Evolutionary conservation across 2,888 invertebrate species (phyloP).

Genomic region (Ptychoptera albimana): DNA sequence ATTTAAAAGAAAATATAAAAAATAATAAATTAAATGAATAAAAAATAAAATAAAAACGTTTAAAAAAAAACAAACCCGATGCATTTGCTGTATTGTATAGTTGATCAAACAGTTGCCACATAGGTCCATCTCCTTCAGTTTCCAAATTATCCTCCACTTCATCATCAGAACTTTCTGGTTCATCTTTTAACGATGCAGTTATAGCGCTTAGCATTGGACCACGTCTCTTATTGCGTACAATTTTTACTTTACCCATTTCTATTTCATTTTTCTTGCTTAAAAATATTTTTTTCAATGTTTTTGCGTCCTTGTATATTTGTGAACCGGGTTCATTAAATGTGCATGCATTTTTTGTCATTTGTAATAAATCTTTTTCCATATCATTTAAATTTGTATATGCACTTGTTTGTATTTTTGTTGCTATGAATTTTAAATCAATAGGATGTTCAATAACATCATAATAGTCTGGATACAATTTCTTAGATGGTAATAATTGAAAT

Average conservation of each 20-base stretch:
- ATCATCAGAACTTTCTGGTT: constrained; percentile 42
- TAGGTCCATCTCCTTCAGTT: constrained; percentile 51
- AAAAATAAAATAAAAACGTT: constrained; percentile 5
- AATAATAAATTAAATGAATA: constrained; percentile 11
- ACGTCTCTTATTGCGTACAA: constrained; percentile 40
- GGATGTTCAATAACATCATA: constrained; percentile 88
- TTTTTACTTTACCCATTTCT: constrained; percentile 45
- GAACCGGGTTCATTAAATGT: constrained; percentile 93
- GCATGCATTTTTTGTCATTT: constrained; percentile 92
- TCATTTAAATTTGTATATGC: constrained; percentile 64
- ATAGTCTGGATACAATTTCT: constrained; percentile 88
- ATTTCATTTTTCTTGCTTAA: constrained; percentile 53
- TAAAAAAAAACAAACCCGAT: constrained; percentile 21
- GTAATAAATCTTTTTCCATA: constrained; percentile 74
- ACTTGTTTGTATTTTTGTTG: constrained; percentile 73
- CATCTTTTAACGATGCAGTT: constrained; percentile 36
- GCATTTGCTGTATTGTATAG: constrained; percentile 49
- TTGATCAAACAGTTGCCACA: constrained; percentile 81
- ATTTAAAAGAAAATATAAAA: constrained; percentile 9
- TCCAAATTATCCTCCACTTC: constrained; percentile 43
- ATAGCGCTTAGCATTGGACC: constrained; percentile 41
- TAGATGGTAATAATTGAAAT: constrained; percentile 85
- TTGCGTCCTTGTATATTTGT: constrained; percentile 90
- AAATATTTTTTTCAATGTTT: constrained; percentile 65
- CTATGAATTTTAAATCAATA: constrained; percentile 86